These are phyloP conservation scores for Cylloceria caligata DNA, from an alignment of 2,888 invertebrate species.

Conservation along the genomic window DNA sequence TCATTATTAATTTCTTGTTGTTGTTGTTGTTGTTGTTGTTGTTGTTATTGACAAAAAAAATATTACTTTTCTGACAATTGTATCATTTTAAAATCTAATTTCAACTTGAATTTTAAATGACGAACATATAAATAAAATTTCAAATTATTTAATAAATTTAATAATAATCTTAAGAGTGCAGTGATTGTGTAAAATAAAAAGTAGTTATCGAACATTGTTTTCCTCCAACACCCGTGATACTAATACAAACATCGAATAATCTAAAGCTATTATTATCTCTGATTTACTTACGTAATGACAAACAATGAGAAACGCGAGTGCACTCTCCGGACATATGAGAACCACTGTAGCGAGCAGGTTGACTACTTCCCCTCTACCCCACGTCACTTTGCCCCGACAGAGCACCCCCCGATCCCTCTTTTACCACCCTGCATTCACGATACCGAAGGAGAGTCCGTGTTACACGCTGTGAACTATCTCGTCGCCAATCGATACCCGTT, in stretches of 20 bases:
- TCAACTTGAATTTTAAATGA: neutral
- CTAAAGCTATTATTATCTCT: constrained; percentile 4
- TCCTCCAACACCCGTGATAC: neutral
- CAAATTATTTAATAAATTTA: neutral
- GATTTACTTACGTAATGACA: constrained; percentile 69
- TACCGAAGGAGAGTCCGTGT: constrained; percentile 75
- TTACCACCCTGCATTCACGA: constrained; percentile 68
- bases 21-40: too few relatives aligned
- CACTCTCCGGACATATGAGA: constrained; percentile 74
- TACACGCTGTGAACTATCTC: constrained; percentile 79
- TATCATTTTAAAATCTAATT: neutral
- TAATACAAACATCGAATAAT: neutral
- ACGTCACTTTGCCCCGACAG: constrained; percentile 60
- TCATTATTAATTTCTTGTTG: too few relatives aligned
- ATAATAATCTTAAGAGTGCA: neutral
- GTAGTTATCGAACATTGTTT: neutral
- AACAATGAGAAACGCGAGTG: constrained; percentile 58
- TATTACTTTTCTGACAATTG: neutral
- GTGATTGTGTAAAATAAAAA: neutral
- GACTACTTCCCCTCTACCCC: constrained; percentile 73
- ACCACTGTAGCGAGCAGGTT: constrained; percentile 82
- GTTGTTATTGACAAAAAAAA: too few relatives aligned
- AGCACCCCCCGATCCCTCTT: constrained; percentile 72
- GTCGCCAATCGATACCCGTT: constrained; percentile 80
- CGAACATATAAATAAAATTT: neutral